Conservation (phyloP, 2,113 vertebrate species). For the Paradisaea rubra region DNA sequence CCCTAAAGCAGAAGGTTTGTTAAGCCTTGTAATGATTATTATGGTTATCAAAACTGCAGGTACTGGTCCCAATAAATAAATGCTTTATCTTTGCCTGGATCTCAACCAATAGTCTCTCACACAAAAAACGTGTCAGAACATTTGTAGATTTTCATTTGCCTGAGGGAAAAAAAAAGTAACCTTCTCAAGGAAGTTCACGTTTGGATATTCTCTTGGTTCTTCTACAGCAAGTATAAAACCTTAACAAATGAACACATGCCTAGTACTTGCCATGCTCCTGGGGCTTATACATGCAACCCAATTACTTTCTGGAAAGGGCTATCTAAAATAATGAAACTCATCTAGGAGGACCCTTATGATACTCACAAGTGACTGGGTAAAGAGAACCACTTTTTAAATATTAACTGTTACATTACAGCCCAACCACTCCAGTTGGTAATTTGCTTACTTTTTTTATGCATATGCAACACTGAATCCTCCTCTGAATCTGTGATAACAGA, state of each 20-base stretch:
- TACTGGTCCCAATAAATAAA: not conserved
- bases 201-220: not conserved
- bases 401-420: not conserved
- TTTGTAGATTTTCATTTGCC: not conserved
- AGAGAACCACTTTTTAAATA: not conserved
- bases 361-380: not conserved
- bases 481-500: not conserved
- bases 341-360: not conserved
- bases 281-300: not conserved
- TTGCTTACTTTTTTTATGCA: not conserved
- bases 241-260: not conserved
- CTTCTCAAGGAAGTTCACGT: not conserved
- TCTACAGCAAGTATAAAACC: not conserved
- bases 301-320: not conserved
- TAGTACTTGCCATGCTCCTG: not conserved
- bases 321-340: not conserved
- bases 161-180: not conserved
- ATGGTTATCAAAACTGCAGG: not conserved
- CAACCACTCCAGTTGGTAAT: not conserved
- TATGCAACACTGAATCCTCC: not conserved
- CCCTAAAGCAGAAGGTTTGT: not conserved
- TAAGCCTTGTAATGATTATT: not conserved
- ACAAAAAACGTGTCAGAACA: not conserved
- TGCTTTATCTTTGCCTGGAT: not conserved
- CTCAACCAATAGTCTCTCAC: not conserved